Evolutionary conservation across 2,113 vertebrate species (phyloP).

Genomic region (Anser brachyrhynchus): DNA sequence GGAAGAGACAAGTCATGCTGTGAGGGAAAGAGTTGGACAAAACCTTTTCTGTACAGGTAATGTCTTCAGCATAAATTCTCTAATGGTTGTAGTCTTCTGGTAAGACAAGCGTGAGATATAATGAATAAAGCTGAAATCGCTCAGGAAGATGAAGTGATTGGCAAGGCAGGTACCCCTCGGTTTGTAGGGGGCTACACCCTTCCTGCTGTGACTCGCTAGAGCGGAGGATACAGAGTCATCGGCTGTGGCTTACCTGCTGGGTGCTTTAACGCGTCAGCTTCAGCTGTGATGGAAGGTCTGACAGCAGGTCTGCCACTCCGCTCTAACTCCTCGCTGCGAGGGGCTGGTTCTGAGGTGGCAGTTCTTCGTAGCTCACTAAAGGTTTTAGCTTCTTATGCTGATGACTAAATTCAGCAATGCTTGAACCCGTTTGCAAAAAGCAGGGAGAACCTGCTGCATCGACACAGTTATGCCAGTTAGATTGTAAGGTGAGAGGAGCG

Average conservation of each 20-base stretch:
- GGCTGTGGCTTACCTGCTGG: not conserved
- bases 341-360: not conserved
- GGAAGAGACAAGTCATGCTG: not conserved
- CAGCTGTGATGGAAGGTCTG: not conserved
- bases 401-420: not conserved
- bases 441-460: not conserved
- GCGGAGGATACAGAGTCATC: not conserved
- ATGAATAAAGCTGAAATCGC: not conserved
- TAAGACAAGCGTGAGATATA: not conserved
- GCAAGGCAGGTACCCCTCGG: not conserved
- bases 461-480: not conserved
- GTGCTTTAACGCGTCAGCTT: not conserved
- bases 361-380: not conserved
- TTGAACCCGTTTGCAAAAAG: not conserved
- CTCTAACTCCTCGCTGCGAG: not conserved
- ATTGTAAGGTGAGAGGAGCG: not conserved
- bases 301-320: not conserved
- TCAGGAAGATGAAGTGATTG: not conserved
- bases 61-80: not conserved
- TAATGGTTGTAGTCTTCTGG: not conserved
- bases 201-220: fast-evolving
- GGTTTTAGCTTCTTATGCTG: not conserved
- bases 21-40: not conserved
- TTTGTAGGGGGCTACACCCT: not conserved
- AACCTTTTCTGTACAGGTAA: not conserved